phyloP scores from a whole-genome alignment of 2,113 vertebrate genomes.

The Trachemys scripta region DNA sequence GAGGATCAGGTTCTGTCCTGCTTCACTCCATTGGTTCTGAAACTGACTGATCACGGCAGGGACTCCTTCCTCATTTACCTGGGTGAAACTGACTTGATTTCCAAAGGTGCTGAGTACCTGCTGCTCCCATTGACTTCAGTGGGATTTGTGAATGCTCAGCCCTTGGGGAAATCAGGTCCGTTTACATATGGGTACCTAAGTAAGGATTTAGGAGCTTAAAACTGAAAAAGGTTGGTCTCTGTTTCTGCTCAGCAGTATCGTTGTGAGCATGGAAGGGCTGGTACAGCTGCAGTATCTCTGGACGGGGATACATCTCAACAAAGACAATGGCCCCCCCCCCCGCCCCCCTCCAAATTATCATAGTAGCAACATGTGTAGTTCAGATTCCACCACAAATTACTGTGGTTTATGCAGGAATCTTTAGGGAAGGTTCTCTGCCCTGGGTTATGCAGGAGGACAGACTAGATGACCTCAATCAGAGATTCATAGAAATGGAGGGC shows the following conservation, averaged over 20 bases:
- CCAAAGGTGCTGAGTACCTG: background rate
- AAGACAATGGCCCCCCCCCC: background rate
- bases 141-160: background rate
- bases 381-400: too few species aligned
- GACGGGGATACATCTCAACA: background rate
- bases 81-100: background rate
- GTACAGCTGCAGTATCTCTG: background rate
- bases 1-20: background rate
- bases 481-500: background rate
- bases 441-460: background rate
- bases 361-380: background rate
- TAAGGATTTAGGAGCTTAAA: background rate
- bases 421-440: background rate
- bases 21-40: background rate
- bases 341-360: fast-evolving
- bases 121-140: background rate
- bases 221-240: background rate
- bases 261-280: fast-evolving
- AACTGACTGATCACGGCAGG: background rate
- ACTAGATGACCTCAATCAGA: background rate
- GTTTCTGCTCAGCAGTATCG: background rate
- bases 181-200: background rate
- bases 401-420: background rate
- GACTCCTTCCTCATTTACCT: background rate
- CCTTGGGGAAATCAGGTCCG: background rate